Percentiles rank a stretch among this genome's conserved stretches.
These are phyloP conservation scores for Clistopyga incitator DNA, from an alignment of 2,888 invertebrate genomes.

Conservation along the genomic window DNA sequence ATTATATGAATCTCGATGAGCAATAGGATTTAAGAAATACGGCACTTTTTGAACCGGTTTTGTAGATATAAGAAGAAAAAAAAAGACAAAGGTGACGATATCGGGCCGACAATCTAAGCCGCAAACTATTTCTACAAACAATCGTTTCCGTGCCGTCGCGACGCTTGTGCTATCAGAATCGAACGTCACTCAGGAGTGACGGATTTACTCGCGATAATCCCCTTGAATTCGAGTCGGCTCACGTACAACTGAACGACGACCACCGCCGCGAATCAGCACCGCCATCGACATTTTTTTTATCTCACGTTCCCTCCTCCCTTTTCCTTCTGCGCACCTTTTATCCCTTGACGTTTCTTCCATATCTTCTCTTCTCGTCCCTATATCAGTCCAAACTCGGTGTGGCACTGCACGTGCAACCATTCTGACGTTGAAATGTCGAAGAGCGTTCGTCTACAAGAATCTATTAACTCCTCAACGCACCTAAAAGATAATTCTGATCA, in stretches of 20 bases:
- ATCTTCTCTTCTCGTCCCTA: slow-evolving; percentile 9
- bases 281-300: slow-evolving; percentile 24
- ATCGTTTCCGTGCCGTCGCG: slow-evolving; percentile 23
- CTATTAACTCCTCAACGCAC: not conserved
- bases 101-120: not conserved
- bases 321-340: slow-evolving; percentile 5
- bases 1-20: not conserved
- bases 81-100: not conserved
- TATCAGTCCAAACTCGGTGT: slow-evolving; percentile 18
- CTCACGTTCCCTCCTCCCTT: not conserved
- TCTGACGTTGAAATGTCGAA: slow-evolving; percentile 5
- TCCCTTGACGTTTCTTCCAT: not conserved
- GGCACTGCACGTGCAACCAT: slow-evolving; percentile 28
- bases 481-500: too few relatives aligned
- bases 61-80: not conserved
- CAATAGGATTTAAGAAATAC: not conserved
- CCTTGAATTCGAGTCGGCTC: slow-evolving; percentile 58
- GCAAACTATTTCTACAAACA: not conserved
- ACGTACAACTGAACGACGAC: slow-evolving; percentile 58
- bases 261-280: slow-evolving; percentile 36
- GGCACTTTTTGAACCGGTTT: not conserved
- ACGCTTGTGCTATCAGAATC: slow-evolving; percentile 31
- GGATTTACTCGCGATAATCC: slow-evolving; percentile 53
- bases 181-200: slow-evolving; percentile 47
- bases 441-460: not conserved